Evolutionary conservation across 2,888 invertebrate genomes (phyloP).

Genomic region (Dyspetes luteomarginatus): DNA sequence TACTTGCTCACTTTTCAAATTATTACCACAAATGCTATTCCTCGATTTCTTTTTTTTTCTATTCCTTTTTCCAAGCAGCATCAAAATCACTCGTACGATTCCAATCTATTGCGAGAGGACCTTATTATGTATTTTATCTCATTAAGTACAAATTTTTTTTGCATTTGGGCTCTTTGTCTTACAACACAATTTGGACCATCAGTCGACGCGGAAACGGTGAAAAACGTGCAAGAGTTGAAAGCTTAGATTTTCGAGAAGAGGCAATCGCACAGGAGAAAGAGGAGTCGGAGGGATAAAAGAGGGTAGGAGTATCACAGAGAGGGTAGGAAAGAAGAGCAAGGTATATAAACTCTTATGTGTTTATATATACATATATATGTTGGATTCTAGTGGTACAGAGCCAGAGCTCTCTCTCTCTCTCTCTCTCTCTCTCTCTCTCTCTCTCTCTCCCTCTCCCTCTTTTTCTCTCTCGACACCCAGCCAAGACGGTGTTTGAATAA

Average conservation of each 20-base stretch:
- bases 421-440: constrained; percentile 58
- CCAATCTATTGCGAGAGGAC: not conserved
- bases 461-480: constrained; percentile 42
- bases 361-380: not conserved
- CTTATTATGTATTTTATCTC: not conserved
- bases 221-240: constrained; percentile 18
- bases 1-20: no score
- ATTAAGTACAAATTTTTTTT: not conserved
- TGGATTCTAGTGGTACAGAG: not conserved
- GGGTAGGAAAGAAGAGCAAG: constrained; percentile 67
- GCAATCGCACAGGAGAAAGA: constrained; percentile 61
- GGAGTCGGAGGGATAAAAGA: constrained; percentile 18
- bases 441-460: constrained; percentile 27
- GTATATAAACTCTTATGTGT: constrained; percentile 16
- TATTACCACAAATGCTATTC: no score
- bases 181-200: constrained; percentile 41
- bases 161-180: constrained; percentile 22
- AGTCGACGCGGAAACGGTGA: constrained; percentile 11
- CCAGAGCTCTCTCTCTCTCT: constrained; percentile 38
- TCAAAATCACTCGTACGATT: not conserved
- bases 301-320: constrained; percentile 53
- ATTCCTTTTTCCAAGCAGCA: no score
- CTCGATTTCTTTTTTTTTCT: no score
- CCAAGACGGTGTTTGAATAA: constrained; percentile 77
- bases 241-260: constrained; percentile 56